Conservation (phyloP, 1,140 invertebrate species). For the Diabrotica virgifera region DNA sequence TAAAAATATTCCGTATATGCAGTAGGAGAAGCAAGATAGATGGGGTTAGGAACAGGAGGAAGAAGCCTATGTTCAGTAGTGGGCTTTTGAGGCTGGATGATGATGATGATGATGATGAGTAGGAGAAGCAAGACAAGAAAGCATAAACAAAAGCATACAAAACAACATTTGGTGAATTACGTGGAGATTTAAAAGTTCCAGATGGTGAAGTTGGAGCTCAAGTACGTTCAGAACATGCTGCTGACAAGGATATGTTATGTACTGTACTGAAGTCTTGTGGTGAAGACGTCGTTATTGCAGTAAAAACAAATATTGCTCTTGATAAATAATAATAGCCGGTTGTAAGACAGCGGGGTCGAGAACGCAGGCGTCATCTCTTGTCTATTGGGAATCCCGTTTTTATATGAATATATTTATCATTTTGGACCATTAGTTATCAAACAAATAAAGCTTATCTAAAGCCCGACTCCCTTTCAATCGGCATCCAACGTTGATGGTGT, state of each 20-base stretch:
- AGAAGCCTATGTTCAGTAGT: too few species aligned
- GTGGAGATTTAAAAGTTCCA: slow-evolving; percentile 94
- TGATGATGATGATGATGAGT: too few species aligned
- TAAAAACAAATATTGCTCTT: slow-evolving; percentile 88
- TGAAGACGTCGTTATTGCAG: slow-evolving; percentile 85
- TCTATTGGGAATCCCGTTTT: slow-evolving; percentile 52
- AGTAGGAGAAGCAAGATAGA: too few species aligned
- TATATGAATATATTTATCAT: slow-evolving; percentile 30
- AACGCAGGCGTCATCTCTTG: slow-evolving; percentile 36
- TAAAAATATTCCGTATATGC: too few species aligned
- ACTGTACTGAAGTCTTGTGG: slow-evolving; percentile 89
- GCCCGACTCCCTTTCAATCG: slow-evolving; percentile 29
- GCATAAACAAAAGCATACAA: too few species aligned
- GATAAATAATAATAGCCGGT: slow-evolving; percentile 85
- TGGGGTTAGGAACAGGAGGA: too few species aligned
- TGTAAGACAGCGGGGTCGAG: slow-evolving; percentile 25
- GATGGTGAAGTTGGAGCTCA: slow-evolving; percentile 84
- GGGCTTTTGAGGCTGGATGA: too few species aligned
- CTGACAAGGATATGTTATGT: slow-evolving; percentile 85
- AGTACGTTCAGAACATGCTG: slow-evolving; percentile 74
- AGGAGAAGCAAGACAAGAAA: too few species aligned
- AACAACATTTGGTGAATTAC: slow-evolving; percentile 83
- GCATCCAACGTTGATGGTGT: slow-evolving; percentile 31
- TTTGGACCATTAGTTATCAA: slow-evolving; percentile 41
- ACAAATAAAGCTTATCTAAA: slow-evolving; percentile 34